Conservation (phyloP, 2,797 vertebrate genomes). For the Sphaeramia orbicularis region DNA sequence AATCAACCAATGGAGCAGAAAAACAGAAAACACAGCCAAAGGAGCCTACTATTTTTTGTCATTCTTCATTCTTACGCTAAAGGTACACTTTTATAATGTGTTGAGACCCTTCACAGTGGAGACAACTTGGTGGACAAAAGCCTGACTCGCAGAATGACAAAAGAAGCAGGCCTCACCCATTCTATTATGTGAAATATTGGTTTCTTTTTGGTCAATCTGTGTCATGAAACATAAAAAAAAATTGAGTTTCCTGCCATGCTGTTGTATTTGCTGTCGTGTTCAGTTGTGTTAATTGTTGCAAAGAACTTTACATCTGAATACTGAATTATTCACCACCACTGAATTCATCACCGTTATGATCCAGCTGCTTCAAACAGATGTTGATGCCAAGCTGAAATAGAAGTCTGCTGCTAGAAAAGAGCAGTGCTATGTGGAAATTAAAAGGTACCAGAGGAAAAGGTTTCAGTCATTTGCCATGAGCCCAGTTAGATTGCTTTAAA, state of each 20-base stretch:
- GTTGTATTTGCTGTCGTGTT: background rate
- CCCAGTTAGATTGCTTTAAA: conserved; percentile 23
- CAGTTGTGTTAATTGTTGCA: background rate
- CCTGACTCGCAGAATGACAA: background rate
- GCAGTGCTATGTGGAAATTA: conserved; percentile 25
- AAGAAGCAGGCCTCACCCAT: background rate
- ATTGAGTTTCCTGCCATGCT: background rate
- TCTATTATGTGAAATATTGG: background rate
- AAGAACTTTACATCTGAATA: background rate
- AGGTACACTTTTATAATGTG: too few species aligned
- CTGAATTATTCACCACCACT: conserved; percentile 7
- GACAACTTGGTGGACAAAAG: too few species aligned
- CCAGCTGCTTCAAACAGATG: conserved; percentile 31
- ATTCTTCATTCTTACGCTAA: background rate
- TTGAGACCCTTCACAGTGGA: background rate
- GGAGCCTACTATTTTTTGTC: background rate
- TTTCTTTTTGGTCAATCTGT: background rate
- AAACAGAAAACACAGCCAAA: conserved; percentile 4
- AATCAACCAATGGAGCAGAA: background rate
- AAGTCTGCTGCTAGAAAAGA: conserved; percentile 66
- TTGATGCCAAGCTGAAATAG: conserved; percentile 59
- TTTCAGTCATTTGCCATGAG: conserved; percentile 25
- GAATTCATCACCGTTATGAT: background rate
- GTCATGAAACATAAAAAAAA: background rate
- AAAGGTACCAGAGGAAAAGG: conserved; percentile 29